Base-by-base conservation (phyloP, 1,140 invertebrate species). In the Zaprionus vittiger region DNA sequence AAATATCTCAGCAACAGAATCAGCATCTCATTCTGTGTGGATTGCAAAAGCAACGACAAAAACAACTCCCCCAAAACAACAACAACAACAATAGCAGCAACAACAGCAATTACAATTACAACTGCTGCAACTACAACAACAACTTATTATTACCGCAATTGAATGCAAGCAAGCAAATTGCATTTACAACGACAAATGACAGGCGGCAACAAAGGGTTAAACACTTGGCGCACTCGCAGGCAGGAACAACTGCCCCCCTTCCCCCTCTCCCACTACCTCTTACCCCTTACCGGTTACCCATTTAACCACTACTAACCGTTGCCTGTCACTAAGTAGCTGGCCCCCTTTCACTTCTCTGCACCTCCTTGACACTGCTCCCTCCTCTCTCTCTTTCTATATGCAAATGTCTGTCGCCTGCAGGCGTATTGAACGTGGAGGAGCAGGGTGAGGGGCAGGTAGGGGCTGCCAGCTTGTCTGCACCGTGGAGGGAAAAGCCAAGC, bases 391-490 rank as follows among this genome's bases (percentile, higher is more conserved):
- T 17, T 28, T 9, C 24, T 73, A 34, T 77, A 77, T 81, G 80
- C 63, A 78, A 81, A 81, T 81, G 59, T 55, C 61, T 22, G 31
- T 61, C 56, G 67, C 67, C 67, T 61, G 44, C 67, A 57, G 66
- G 66, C 65, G 34, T 24, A 60, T 57, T 34, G 57, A 54, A 34
- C 31, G 34, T 11, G 26, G 20, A 0, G 26, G 28, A 0, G 22
- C 2, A n/a, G 59, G 9, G 22, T 4, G 22, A n/a, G 14, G 2
- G 2, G 31, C 0, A 0, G 31, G 9, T 11, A 11, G 31, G 31
- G 31, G 9, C 9, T 34, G 31, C 9, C 31, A 11, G 17, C n/a
- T 14, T 17, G 62, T 34, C 17, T 63, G 15, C 34, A 52, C 12
- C 6, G 41, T 47, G 41, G n/a, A 49, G 52, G 52, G 63, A 52